Conservation (phyloP, 2,113 vertebrate genomes). For the Sterrhoptilus dennistouni region DNA sequence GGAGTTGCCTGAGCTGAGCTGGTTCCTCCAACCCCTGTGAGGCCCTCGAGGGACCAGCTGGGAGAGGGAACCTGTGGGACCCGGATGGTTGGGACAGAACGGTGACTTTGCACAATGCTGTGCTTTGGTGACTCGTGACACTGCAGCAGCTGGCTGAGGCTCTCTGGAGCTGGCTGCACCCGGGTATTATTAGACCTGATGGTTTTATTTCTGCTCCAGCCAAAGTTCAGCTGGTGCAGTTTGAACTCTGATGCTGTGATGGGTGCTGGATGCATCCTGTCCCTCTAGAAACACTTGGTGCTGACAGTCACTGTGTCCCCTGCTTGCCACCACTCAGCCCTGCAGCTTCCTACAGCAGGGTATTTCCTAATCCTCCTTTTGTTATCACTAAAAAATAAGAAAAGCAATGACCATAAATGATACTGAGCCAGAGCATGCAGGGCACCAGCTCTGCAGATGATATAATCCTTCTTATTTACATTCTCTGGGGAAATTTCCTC, state of each 20-base stretch:
- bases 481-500: not conserved
- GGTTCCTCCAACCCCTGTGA: not conserved
- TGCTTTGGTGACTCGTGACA: not conserved
- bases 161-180: not conserved
- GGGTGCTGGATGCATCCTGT: accelerated
- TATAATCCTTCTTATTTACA: not conserved
- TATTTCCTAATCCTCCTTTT: not conserved
- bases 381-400: not conserved
- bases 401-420: not conserved
- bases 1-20: not conserved
- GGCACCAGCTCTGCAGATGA: not conserved
- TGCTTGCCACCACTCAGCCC: not conserved
- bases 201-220: not conserved
- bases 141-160: not conserved
- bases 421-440: not conserved
- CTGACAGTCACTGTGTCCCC: accelerated
- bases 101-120: not conserved
- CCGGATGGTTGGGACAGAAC: accelerated
- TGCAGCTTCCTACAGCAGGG: accelerated
- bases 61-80: not conserved
- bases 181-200: not conserved
- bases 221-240: not conserved
- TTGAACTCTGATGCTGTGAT: not conserved
- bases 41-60: accelerated
- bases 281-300: not conserved